Conservation (phyloP, 2,888 invertebrate genomes). For the Aromia moschata region DNA sequence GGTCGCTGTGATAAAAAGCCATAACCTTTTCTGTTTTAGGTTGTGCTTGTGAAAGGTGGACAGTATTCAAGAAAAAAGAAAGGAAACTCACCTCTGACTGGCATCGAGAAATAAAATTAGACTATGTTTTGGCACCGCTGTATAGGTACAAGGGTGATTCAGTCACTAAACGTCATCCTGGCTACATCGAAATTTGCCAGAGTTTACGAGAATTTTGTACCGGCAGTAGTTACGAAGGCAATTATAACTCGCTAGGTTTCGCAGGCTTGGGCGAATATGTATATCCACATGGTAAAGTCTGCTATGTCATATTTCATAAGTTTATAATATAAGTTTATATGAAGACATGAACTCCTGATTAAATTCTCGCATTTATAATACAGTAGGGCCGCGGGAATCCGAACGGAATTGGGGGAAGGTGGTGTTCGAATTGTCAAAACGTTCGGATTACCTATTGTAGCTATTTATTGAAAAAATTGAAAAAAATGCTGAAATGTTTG, state of each 20-base stretch:
- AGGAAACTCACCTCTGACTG: slow-evolving; percentile 18
- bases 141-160: not conserved
- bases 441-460: too few species aligned
- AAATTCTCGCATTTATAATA: too few species aligned
- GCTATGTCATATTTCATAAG: too few species aligned
- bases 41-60: not conserved
- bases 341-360: too few species aligned
- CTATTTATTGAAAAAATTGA: too few species aligned
- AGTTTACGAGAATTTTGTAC: slow-evolving; percentile 51
- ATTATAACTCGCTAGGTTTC: slow-evolving; percentile 70
- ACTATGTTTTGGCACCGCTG: not conserved
- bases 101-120: slow-evolving; percentile 7
- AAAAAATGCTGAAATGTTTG: too few species aligned
- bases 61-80: not conserved
- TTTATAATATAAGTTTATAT: not conserved
- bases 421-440: too few species aligned
- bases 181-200: not conserved
- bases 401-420: too few species aligned
- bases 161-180: slow-evolving; percentile 5
- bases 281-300: slow-evolving; percentile 68
- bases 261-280: slow-evolving; percentile 69
- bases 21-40: not conserved
- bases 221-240: slow-evolving; percentile 69
- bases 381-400: too few species aligned
- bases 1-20: too few species aligned